Evolutionary conservation across 2,888 invertebrate species (phyloP).

Genomic region (Clivina fossor): DNA sequence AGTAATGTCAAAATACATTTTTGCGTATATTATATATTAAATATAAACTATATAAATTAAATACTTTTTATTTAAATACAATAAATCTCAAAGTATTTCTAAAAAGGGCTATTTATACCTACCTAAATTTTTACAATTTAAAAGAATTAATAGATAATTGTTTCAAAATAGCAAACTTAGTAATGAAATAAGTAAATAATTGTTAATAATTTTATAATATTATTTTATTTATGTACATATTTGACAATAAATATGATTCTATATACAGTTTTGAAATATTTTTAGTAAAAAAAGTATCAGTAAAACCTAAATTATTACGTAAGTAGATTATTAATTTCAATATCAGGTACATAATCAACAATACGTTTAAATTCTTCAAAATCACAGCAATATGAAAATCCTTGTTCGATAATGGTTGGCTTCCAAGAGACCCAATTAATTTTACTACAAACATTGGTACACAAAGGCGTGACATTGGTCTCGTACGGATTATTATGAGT

Average conservation of each 20-base stretch:
- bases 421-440: slow-evolving; percentile 64
- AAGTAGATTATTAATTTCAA: slow-evolving; percentile 54
- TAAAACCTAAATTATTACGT: slow-evolving; percentile 12
- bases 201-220: not conserved
- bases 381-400: slow-evolving; percentile 65
- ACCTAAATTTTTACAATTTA: no score
- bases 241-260: no score
- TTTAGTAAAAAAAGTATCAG: not conserved
- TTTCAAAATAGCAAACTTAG: no score
- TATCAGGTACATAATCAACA: slow-evolving; percentile 58
- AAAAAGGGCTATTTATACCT: no score
- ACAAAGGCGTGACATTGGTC: slow-evolving; percentile 41
- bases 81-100: no score
- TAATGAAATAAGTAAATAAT: no score
- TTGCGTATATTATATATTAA: no score
- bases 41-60: no score
- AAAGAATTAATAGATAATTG: not conserved
- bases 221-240: no score
- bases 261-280: not conserved
- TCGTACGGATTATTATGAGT: slow-evolving; percentile 64
- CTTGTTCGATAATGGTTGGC: slow-evolving; percentile 55
- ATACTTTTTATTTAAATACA: no score
- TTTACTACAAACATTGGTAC: slow-evolving; percentile 56
- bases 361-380: slow-evolving; percentile 59
- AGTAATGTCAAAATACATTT: no score